Conservation (phyloP, 2,888 invertebrate species). For the Sinelater perroti region DNA sequence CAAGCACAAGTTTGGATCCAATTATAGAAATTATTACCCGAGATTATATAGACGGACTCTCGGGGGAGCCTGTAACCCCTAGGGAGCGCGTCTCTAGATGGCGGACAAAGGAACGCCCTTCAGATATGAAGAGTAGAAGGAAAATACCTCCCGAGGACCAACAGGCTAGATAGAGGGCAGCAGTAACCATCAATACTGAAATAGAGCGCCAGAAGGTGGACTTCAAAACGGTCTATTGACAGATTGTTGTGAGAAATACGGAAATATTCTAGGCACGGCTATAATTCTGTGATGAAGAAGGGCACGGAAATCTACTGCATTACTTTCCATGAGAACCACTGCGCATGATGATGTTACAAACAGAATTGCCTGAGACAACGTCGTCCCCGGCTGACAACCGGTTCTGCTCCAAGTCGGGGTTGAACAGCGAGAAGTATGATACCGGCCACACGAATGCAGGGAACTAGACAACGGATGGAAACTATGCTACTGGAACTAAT, state of each 20-base stretch:
- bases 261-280: not conserved
- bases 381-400: not conserved
- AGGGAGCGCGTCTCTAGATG: no score
- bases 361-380: not conserved
- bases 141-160: not conserved
- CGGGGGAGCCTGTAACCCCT: no score
- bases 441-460: constrained; percentile 1
- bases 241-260: not conserved
- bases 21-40: no score
- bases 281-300: not conserved
- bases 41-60: no score
- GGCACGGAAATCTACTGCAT: not conserved
- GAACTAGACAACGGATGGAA: not conserved
- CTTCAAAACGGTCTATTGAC: not conserved
- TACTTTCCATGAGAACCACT: not conserved
- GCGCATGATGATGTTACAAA: not conserved
- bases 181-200: no score
- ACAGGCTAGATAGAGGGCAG: not conserved
- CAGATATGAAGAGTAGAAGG: no score
- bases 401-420: not conserved
- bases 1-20: no score
- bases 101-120: no score
- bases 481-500: constrained; percentile 1
- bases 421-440: not conserved
- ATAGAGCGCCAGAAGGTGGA: not conserved